Evolutionary conservation across 2,797 vertebrate genomes (phyloP), one percentile per base, ranked within the genome.

Genomic region (Alfaro cultratus): DNA sequence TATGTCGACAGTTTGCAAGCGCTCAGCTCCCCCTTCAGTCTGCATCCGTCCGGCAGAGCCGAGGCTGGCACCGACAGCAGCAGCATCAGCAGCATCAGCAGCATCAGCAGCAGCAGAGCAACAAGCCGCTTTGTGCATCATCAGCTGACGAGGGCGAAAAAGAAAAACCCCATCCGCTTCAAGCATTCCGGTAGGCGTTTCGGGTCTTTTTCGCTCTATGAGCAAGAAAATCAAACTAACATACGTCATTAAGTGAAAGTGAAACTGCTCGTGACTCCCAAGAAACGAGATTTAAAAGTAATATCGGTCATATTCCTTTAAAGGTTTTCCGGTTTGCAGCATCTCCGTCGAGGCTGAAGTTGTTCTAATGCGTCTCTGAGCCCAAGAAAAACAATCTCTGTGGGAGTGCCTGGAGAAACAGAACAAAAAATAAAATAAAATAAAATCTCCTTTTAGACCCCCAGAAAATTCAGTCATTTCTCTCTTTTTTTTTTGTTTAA

Each of bases 111-210:
- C 64, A 39, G 16, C 11, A 70, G 45, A 83, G 75, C 43, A 43
- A 78, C 83, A 88, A 53, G 87, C 80, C 88, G 80, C 87, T 83
- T 92, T 91, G 92, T 92, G 90, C 85, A 88, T 84, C 90, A 86
- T 74, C 81, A 70, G 57, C 51, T 72, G 73, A 82, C 75, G 84
- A 5, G 70, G 76, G 75, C 75, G 73, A 55, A 13, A 11, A 5
- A 36, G 78, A 31, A 46, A 4, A 11, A 2, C 9, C 41, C 83
- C 26, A 67, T 39, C 62, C 5, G 36, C 34, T 73, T 6, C 80
- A 45, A 18, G 79, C 83, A 82, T 34, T 79, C 87, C 90, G 94
- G 95, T 80, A 89, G 88, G 89, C n/a, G 18, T 68, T 70, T 29
- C 26, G 6, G 23, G 3, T 47, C 23, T 73, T 41, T 39, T 9